Evolutionary conservation across 2,113 vertebrate genomes (phyloP).

Genomic region (Gila orcuttii): DNA sequence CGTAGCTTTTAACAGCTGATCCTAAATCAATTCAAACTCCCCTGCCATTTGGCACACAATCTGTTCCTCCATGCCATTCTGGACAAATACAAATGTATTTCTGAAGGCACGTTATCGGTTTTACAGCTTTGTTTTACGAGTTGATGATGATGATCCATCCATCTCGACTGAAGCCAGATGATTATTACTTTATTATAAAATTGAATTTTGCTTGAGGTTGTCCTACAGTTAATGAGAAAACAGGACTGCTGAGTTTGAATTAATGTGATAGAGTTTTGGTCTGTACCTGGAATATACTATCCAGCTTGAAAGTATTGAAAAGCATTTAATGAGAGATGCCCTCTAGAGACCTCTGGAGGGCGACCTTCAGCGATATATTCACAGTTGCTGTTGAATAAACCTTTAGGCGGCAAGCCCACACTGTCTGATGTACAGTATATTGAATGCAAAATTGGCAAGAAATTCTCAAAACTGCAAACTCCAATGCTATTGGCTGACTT

Average conservation of each 20-base stretch:
- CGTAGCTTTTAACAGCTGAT: conserved; percentile 1
- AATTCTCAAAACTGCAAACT: not conserved
- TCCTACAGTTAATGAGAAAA: not conserved
- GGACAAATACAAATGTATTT: not conserved
- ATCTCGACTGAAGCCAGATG: not conserved
- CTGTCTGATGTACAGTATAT: not conserved
- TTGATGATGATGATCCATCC: conserved; percentile 11
- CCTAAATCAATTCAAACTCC: conserved; percentile 38
- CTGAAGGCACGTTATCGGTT: not conserved
- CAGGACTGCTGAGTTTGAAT: not conserved
- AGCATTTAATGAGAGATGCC: not conserved
- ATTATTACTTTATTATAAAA: not conserved
- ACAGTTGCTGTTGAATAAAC: not conserved
- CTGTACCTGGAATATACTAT: not conserved
- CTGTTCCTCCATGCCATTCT: conserved; percentile 11
- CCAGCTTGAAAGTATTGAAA: not conserved
- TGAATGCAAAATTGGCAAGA: not conserved
- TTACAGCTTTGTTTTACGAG: not conserved
- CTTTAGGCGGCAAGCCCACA: not conserved
- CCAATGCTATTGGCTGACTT: not conserved
- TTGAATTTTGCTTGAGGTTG: not conserved
- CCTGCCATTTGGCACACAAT: conserved; percentile 13
- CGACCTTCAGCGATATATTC: not conserved
- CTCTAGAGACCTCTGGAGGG: not conserved
- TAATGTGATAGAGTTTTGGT: not conserved